phyloP scores from a whole-genome alignment of 2,888 invertebrate genomes.

The Drosophila pegasa region DNA sequence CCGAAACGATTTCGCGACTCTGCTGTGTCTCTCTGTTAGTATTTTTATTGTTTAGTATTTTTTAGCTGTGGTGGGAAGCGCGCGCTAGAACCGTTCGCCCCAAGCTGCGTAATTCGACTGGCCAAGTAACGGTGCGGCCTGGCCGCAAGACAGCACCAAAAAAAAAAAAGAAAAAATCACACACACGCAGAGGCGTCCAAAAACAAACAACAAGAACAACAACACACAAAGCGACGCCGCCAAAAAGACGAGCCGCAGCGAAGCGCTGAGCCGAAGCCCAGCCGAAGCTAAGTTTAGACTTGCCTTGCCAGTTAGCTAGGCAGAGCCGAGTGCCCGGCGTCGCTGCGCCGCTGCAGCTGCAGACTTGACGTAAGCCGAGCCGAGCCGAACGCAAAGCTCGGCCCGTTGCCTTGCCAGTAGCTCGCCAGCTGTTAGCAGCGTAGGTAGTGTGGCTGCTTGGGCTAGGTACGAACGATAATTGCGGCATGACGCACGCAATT shows the following conservation, averaged over 20 bases:
- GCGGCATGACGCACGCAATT: slow-evolving; percentile 41
- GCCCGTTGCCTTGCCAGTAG: slow-evolving; percentile 34
- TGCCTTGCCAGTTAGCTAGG: slow-evolving; percentile 33
- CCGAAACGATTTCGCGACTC: slow-evolving; percentile 52
- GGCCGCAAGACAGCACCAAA: slow-evolving; percentile 68
- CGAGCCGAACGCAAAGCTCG: not conserved
- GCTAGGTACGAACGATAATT: not conserved
- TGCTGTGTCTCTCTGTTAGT: slow-evolving; percentile 68
- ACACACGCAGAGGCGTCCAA: slow-evolving; percentile 41
- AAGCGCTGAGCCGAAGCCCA: slow-evolving; percentile 13
- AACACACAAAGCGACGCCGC: slow-evolving; percentile 24
- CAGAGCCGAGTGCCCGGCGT: slow-evolving; percentile 14
- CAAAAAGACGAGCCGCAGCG: slow-evolving; percentile 26
- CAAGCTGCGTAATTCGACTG: slow-evolving; percentile 79
- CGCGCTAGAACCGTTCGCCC: slow-evolving; percentile 78
- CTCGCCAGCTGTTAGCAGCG: slow-evolving; percentile 31
- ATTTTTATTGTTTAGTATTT: slow-evolving; percentile 53
- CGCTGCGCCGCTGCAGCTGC: slow-evolving; percentile 11
- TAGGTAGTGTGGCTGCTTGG: slow-evolving; percentile 29
- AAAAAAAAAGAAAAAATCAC: slow-evolving; percentile 6
- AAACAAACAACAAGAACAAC: slow-evolving; percentile 13
- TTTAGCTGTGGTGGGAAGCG: slow-evolving; percentile 58
- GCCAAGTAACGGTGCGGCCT: slow-evolving; percentile 75
- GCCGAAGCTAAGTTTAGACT: slow-evolving; percentile 9
- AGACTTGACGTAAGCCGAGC: not conserved